phyloP scores from a whole-genome alignment of 2,113 vertebrate species.

The Onychostoma macrolepis region DNA sequence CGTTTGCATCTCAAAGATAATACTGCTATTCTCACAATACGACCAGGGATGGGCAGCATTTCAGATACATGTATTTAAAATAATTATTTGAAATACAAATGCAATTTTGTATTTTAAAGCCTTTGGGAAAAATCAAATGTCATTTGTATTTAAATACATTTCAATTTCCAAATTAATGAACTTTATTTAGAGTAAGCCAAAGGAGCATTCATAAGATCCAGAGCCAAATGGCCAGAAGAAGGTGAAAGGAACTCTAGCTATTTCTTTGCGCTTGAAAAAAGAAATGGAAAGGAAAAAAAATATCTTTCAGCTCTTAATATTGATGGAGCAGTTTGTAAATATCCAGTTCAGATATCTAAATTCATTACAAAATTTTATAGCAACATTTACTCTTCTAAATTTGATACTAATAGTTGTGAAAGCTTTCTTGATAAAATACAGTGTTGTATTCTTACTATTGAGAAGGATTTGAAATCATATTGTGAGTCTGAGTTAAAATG shows the following conservation, averaged over 20 bases:
- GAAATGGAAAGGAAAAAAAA: no score
- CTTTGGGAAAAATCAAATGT: no score
- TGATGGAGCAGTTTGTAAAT: neutral
- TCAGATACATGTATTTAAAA: no score
- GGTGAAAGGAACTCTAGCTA: no score
- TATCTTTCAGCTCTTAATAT: neutral
- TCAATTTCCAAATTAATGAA: neutral
- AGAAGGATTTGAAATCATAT: neutral
- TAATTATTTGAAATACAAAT: no score
- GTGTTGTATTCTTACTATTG: neutral
- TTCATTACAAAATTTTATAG: no score
- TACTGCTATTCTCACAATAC: no score
- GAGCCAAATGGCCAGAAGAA: conserved; percentile 14
- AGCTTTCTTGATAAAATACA: neutral
- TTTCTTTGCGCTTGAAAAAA: neutral
- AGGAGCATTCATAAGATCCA: neutral
- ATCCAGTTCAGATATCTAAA: no score
- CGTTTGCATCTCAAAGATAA: no score
- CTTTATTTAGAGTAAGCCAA: neutral
- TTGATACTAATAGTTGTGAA: neutral
- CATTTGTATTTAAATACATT: no score
- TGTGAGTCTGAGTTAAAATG: neutral
- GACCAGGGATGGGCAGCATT: no score
- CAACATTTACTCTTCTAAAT: neutral
- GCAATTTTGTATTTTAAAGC: no score